phyloP scores from a whole-genome alignment of 30 jellyfish, hydroid and myxozoan species.

The Aurelia coerulea region DNA sequence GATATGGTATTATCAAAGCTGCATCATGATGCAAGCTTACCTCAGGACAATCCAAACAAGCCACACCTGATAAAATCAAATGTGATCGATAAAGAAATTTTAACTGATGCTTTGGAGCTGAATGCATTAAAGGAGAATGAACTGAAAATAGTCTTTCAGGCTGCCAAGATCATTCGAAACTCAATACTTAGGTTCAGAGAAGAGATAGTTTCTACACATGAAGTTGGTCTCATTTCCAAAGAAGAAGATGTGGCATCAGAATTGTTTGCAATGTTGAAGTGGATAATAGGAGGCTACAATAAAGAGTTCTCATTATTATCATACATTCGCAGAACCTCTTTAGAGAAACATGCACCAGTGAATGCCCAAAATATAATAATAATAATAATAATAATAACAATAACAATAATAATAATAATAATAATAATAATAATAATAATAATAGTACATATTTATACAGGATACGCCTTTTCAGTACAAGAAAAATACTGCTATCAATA shows the following conservation, averaged over 20 bases:
- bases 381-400: no score
- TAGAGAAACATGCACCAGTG: background rate
- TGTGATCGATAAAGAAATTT: background rate
- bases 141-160: background rate
- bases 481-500: no score
- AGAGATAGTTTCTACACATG: background rate
- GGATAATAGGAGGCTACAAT: background rate
- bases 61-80: background rate
- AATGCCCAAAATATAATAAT: background rate
- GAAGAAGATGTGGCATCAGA: background rate
- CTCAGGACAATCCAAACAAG: slow-evolving; percentile 1
- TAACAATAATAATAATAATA: no score
- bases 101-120: background rate
- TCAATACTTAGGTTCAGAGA: background rate
- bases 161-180: background rate
- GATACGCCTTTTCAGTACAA: no score
- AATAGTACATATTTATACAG: no score
- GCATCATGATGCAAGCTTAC: background rate
- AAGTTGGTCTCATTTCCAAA: background rate
- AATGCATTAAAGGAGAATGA: background rate
- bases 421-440: no score
- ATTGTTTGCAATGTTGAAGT: background rate
- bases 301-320: background rate
- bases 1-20: background rate
- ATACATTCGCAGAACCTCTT: background rate